Base-by-base conservation (phyloP, 2,888 invertebrate species). In the Acleris emargana region DNA sequence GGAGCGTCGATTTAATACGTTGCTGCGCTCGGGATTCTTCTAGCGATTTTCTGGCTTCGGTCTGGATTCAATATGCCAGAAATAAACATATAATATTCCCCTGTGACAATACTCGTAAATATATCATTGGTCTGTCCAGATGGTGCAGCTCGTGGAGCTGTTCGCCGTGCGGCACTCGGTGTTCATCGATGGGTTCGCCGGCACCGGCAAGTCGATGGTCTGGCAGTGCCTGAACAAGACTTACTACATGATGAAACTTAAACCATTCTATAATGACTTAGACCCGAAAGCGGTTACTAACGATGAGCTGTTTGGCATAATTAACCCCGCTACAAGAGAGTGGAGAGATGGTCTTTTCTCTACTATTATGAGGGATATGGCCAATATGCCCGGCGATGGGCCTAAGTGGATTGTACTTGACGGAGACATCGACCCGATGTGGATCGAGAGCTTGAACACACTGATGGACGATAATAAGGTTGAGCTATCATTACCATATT, bases 401-500 rank as follows among this genome's bases (percentile, higher is more conserved):
- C 96, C 97, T 0, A 98, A 98, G 83, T 99, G 99, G 99, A 97
- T 99, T 75, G 96, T 99, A 9, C 93, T 98, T 53, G 99, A 99
- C 84, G 98, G 99, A 18, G 98, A 99, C 81, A 98, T 99, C 74
- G 98, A 99, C 92, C 98, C 98, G 1, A 98, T 98, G 98, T 99
- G 98, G 99, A 99, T 99, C 78, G 98, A 99, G 88, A 98, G 98
- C 43, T 93, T 99, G 32, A 99, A 99, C 82, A 99, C 98, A 3
- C 95, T 99, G 18, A 99, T 99, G 98, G 99, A 99, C 84, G 99
- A 99, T 82, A 99, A 99, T 85, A 99, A 99, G 93, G 96, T 96
- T 45, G 1, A 38, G 16, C 6, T 9, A 5, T 53, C 6, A 53
- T 53, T 20, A 13, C 0, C 1, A 4, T 38, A 38, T 4, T 1